phyloP scores from a whole-genome alignment of 2,888 invertebrate species.

The Trichogramma dendrolimi region DNA sequence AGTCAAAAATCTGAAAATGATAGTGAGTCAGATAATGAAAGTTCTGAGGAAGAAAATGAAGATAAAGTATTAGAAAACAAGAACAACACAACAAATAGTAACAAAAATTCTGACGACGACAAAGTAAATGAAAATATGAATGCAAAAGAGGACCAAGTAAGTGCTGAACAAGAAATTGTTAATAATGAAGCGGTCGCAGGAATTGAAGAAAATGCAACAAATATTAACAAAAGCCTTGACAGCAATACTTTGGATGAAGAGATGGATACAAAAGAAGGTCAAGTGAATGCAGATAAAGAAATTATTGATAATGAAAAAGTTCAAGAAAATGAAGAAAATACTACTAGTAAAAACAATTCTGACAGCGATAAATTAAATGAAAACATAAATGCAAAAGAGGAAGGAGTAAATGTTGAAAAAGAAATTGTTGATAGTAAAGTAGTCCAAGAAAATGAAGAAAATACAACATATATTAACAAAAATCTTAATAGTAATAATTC shows the following conservation, averaged over 20 bases:
- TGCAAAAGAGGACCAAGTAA: slow-evolving; percentile 18
- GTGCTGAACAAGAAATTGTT: slow-evolving; percentile 38
- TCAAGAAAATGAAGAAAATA: slow-evolving; percentile 23
- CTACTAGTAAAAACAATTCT: neutral
- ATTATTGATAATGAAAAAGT: slow-evolving; percentile 31
- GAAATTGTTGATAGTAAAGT: slow-evolving; percentile 26
- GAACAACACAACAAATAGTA: neutral
- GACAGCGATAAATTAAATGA: neutral
- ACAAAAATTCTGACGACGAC: slow-evolving; percentile 5
- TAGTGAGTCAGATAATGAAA: slow-evolving; percentile 38
- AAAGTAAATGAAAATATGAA: neutral
- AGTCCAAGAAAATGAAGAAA: slow-evolving; percentile 26
- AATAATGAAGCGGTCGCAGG: slow-evolving; percentile 9
- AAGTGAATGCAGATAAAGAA: slow-evolving; percentile 27
- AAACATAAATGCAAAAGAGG: neutral
- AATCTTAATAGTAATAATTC: too few relatives aligned
- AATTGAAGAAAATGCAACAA: slow-evolving; percentile 30
- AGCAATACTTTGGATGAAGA: neutral
- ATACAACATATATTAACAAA: slow-evolving; percentile 23
- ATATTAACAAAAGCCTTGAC: neutral
- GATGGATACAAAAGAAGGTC: slow-evolving; percentile 30
- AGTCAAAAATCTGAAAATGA: slow-evolving; percentile 15
- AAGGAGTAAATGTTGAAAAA: slow-evolving; percentile 37
- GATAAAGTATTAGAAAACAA: neutral
- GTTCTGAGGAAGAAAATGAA: slow-evolving; percentile 44